These are phyloP conservation scores for Lasioglossum pauxillum DNA, from an alignment of 2,888 invertebrate species.

Conservation along the genomic window DNA sequence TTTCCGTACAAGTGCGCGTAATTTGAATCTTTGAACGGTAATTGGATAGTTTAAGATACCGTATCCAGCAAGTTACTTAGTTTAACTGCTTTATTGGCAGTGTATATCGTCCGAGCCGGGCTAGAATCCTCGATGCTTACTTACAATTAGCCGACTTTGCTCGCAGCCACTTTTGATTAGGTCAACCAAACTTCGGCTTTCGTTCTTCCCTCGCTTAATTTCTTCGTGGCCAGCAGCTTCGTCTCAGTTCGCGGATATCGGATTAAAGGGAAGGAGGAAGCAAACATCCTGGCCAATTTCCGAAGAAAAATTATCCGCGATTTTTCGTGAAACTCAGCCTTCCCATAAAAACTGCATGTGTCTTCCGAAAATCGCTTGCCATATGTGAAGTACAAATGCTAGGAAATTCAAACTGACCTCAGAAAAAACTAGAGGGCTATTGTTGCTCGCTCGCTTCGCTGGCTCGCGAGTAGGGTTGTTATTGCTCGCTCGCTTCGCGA, in stretches of 20 bases:
- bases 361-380: background rate
- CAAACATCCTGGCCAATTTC: background rate
- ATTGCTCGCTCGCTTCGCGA: too few species aligned
- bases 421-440: too few species aligned
- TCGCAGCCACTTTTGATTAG: constrained; percentile 49
- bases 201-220: constrained; percentile 42
- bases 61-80: constrained; percentile 52
- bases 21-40: constrained; percentile 59
- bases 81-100: constrained; percentile 55
- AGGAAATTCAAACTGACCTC: background rate
- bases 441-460: too few species aligned
- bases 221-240: constrained; percentile 36
- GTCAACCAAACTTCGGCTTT: constrained; percentile 24
- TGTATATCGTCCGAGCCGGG: constrained; percentile 7
- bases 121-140: constrained; percentile 45
- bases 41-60: constrained; percentile 59
- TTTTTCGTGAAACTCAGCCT: background rate
- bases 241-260: constrained; percentile 24
- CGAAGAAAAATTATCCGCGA: background rate
- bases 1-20: constrained; percentile 55
- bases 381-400: background rate
- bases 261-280: constrained; percentile 21
- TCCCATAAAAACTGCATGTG: background rate
- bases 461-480: too few species aligned
- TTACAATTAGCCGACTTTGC: constrained; percentile 52